A percentile compares a stretch with the other conserved stretches of the same genome.
phyloP scores from a whole-genome alignment of 2,888 invertebrate genomes.

The Abscondita cerata region DNA sequence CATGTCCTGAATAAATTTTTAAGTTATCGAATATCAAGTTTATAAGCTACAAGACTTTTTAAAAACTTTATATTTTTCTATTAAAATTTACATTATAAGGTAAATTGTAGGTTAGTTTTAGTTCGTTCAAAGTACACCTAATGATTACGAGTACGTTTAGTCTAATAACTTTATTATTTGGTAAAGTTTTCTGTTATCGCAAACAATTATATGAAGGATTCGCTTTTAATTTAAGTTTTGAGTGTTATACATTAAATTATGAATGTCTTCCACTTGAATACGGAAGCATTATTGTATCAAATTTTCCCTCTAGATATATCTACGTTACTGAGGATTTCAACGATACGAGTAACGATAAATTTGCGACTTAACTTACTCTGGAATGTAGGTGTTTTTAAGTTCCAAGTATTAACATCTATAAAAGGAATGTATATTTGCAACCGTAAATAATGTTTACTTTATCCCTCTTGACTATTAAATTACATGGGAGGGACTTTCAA shows the following conservation, averaged over 20 bases:
- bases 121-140: conserved; percentile 18
- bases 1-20: too few species aligned
- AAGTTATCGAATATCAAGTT: too few species aligned
- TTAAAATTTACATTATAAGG: too few species aligned
- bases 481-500: conserved; percentile 9
- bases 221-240: conserved; percentile 25
- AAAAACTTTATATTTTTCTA: too few species aligned
- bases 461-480: conserved; percentile 15
- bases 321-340: conserved; percentile 22
- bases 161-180: conserved; percentile 17
- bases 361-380: conserved; percentile 18
- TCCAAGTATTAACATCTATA: conserved; percentile 15
- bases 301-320: conserved; percentile 17
- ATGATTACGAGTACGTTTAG: conserved; percentile 17
- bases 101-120: background rate
- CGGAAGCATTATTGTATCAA: conserved; percentile 24
- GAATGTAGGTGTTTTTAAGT: conserved; percentile 16
- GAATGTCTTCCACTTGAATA: conserved; percentile 19
- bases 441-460: conserved; percentile 14
- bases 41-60: too few species aligned
- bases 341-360: conserved; percentile 20
- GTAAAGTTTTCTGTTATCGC: conserved; percentile 21
- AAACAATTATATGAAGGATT: conserved; percentile 26
- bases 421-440: conserved; percentile 7
- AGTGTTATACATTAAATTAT: conserved; percentile 25